A percentile compares a stretch with the other conserved stretches of the same genome.
These are phyloP conservation scores for Octopus sinensis DNA, from an alignment of 1,140 invertebrate species.

Conservation along the genomic window DNA sequence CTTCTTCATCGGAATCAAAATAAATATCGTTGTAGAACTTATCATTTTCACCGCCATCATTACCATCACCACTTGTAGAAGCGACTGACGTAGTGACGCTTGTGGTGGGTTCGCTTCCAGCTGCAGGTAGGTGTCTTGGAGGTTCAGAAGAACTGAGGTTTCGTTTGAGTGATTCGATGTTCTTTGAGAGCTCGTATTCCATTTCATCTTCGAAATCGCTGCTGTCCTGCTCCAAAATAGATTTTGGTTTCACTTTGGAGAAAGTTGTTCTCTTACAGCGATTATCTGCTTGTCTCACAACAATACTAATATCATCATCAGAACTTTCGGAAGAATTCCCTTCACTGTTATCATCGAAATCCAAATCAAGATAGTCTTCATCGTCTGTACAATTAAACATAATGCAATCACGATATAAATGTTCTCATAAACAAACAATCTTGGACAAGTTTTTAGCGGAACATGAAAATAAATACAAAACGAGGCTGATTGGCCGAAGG, in stretches of 20 bases:
- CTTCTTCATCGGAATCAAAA: slow-evolving; percentile 61
- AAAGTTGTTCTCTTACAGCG: no score
- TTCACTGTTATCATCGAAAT: background rate
- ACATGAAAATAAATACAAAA: no score
- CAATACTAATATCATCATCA: slow-evolving; percentile 1
- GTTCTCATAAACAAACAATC: no score
- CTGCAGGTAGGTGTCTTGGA: background rate
- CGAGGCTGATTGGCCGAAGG: no score
- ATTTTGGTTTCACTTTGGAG: no score
- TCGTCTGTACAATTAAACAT: background rate
- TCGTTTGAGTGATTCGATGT: no score
- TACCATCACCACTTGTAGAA: background rate
- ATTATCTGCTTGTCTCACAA: background rate
- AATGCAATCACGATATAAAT: no score
- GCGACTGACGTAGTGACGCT: background rate
- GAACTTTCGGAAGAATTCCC: background rate
- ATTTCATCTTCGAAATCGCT: slow-evolving; percentile 52
- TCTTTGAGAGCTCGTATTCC: slow-evolving; percentile 37
- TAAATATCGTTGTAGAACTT: slow-evolving; percentile 58
- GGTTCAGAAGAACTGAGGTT: no score
- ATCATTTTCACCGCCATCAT: slow-evolving; percentile 20
- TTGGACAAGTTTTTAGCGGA: no score
- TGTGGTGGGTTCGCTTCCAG: background rate
- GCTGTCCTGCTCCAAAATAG: background rate
- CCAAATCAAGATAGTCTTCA: background rate